phyloP scores from a whole-genome alignment of 2,797 vertebrate genomes.

The Crocodylus rhombifer region DNA sequence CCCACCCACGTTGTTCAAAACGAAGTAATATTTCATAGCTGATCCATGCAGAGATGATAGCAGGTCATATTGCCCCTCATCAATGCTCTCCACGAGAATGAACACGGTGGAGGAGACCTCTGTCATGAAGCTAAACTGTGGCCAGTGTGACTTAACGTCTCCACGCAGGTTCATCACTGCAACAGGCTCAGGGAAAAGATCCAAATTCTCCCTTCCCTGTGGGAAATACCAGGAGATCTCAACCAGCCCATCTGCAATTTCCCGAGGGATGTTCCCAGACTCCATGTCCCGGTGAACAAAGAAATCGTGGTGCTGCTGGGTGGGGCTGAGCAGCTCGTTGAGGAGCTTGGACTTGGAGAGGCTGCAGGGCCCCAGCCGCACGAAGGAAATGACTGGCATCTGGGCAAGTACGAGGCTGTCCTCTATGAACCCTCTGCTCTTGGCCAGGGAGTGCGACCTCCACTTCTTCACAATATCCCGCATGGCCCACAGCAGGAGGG shows the following conservation, averaged over 20 bases:
- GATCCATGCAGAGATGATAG: neutral
- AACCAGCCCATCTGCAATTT: constrained; percentile 81
- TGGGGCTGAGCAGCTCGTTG: constrained; percentile 78
- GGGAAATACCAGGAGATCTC: constrained; percentile 85
- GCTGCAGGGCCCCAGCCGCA: constrained; percentile 72
- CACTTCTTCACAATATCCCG: constrained; percentile 82
- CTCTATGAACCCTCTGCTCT: constrained; percentile 56
- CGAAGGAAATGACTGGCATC: constrained; percentile 72
- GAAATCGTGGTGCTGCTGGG: constrained; percentile 75
- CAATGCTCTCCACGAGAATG: neutral
- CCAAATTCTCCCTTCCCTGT: constrained; percentile 70
- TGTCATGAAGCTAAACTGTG: constrained; percentile 81
- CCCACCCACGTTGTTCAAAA: neutral
- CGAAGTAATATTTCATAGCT: constrained; percentile 19
- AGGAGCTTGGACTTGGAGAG: constrained; percentile 87
- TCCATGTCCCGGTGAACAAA: constrained; percentile 85
- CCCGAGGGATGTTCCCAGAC: constrained; percentile 77
- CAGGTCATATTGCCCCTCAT: neutral
- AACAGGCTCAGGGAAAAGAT: constrained; percentile 80
- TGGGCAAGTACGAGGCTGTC: constrained; percentile 79
- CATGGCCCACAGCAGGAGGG: constrained; percentile 86
- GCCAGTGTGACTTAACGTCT: constrained; percentile 78
- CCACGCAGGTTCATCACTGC: constrained; percentile 84
- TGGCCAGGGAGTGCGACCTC: constrained; percentile 65
- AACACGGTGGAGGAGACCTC: constrained; percentile 35